Base-by-base conservation (phyloP, 2,797 vertebrate genomes). In the Poecilia gillii region DNA sequence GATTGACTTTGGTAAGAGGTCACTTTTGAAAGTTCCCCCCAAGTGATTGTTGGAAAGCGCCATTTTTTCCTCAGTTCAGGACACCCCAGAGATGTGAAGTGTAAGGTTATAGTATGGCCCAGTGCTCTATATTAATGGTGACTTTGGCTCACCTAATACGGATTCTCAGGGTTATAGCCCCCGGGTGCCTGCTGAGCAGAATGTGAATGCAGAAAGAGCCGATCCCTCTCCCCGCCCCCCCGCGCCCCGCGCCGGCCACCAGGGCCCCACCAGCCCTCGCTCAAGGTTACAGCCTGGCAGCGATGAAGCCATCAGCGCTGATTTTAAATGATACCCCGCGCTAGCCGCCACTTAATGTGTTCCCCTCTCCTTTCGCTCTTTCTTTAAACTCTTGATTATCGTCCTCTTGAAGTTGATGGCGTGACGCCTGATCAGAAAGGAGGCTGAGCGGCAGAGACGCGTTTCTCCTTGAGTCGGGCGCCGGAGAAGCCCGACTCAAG, bases 91-190 rank as follows among this genome's bases (percentile, higher is more conserved):
- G 93, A 94, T 92, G 93, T 93, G 94, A 89, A 94, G 93, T 93
- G 93, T 93, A 93, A 94, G 94, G 94, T 96, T 93, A 94, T 94
- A 91, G 93, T 95, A 94, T 92, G 94, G 94, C 93, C 94, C 93
- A 91, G 86, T 92, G 94, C 94, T 94, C 92, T 93, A 95, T 95
- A 96, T 95, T 96, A 96, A 96, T 96, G 95, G 94, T 95, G 95
- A 95, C 95, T 95, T 96, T 96, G 95, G 93, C 93, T 94, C 93
- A 95, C 94, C 93, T 94, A 95, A 94, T 92, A 93, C 94, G 88
- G 93, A 95, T 95, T 95, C 92, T 94, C 94, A 95, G 96, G 95
- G 95, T 96, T 96, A 96, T 94, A 88, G 94, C 93, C 95, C 94
- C 94, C 92, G 92, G 95, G 94, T 92, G 91, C 92, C 88, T 88